These are phyloP conservation scores for Drosophila littoralis DNA, from an alignment of 1,140 invertebrate genomes.

Conservation along the genomic window DNA sequence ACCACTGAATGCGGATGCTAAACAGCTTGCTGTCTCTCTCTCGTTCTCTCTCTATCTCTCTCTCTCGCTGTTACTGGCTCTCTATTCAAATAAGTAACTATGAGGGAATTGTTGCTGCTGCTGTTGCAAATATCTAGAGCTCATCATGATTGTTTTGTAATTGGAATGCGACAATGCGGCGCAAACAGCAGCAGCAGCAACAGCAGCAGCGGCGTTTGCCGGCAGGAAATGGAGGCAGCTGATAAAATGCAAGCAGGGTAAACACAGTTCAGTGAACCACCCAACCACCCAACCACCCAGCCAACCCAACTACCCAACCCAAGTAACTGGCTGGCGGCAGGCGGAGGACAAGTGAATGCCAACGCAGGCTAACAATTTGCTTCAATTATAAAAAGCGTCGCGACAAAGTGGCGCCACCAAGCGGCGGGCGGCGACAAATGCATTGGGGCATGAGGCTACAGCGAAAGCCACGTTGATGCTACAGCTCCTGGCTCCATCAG, in stretches of 20 bases:
- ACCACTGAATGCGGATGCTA: conserved; percentile 12
- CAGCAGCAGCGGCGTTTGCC: background rate
- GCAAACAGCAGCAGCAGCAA: conserved; percentile 25
- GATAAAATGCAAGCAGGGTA: conserved; percentile 57
- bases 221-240: conserved; percentile 51
- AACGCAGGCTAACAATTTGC: conserved; percentile 79
- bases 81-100: conserved; percentile 52
- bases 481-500: background rate
- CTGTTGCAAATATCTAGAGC: conserved; percentile 65
- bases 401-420: conserved; percentile 78
- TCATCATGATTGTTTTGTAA: conserved; percentile 82
- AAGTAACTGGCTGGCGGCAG: background rate
- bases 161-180: conserved; percentile 73
- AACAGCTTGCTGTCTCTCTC: conserved; percentile 1
- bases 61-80: background rate
- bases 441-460: conserved; percentile 31
- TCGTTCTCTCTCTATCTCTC: background rate
- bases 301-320: conserved; percentile 1
- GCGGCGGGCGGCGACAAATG: conserved; percentile 58
- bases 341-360: conserved; percentile 63
- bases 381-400: conserved; percentile 83
- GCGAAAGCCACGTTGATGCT: conserved; percentile 35
- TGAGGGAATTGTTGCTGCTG: conserved; percentile 17
- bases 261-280: conserved; percentile 40
- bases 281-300: background rate